Evolutionary conservation across 2,113 vertebrate genomes (phyloP).

Genomic region (Colius striatus): DNA sequence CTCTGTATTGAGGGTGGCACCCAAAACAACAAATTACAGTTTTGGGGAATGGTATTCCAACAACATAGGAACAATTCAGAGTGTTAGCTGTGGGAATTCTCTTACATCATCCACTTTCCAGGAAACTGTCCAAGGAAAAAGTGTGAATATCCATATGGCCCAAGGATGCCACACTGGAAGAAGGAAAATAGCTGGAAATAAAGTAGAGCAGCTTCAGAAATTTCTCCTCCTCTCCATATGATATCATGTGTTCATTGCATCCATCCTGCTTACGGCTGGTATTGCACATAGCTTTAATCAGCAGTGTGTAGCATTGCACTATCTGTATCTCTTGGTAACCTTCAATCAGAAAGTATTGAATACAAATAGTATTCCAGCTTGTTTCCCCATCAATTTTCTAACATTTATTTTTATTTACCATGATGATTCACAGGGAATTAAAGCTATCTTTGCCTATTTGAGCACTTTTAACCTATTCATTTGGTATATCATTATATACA

Average conservation of each 20-base stretch:
- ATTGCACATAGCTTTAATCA: accelerated
- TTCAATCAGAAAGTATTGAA: not conserved
- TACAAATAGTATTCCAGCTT: not conserved
- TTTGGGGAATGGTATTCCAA: not conserved
- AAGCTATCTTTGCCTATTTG: not conserved
- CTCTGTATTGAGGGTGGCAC: not conserved
- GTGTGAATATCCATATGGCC: not conserved
- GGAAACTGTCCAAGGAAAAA: not conserved
- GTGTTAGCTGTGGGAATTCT: not conserved
- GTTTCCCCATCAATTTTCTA: not conserved
- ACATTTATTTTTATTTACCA: not conserved
- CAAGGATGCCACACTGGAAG: not conserved
- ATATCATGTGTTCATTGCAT: accelerated
- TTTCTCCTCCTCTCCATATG: not conserved
- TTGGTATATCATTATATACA: no score
- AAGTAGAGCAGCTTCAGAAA: not conserved
- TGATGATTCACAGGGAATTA: not conserved
- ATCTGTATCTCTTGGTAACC: not conserved
- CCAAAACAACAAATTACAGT: not conserved
- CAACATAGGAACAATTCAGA: not conserved
- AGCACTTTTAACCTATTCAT: not conserved
- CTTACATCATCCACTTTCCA: not conserved
- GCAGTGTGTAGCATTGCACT: no score
- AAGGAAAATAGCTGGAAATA: not conserved
- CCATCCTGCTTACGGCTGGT: not conserved